phyloP scores from a whole-genome alignment of 2,797 vertebrate genomes.

The Lycodopsis pacificus region DNA sequence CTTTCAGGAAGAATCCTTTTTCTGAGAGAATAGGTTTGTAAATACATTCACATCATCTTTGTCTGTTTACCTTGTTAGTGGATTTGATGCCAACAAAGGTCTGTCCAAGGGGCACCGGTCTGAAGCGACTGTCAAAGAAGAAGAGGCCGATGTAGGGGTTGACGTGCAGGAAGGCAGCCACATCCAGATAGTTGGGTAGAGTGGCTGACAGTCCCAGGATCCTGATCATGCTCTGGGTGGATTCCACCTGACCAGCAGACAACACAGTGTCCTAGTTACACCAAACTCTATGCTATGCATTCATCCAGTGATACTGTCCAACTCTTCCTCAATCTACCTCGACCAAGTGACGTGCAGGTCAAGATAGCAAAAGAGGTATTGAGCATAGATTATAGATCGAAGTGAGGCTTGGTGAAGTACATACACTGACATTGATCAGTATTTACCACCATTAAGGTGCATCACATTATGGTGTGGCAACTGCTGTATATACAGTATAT shows the following conservation, averaged over 20 bases:
- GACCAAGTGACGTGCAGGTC: not conserved
- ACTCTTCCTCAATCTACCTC: not conserved
- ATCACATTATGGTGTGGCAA: not conserved
- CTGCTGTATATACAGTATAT: no score
- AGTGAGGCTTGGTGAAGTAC: not conserved
- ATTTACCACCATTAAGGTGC: not conserved
- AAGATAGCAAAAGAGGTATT: not conserved
- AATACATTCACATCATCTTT: not conserved
- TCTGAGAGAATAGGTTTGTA: not conserved
- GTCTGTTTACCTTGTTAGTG: slow-evolving; percentile 89
- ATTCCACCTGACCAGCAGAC: slow-evolving; percentile 89
- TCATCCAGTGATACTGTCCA: not conserved
- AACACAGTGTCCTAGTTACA: slow-evolving; percentile 10
- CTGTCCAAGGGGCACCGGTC: slow-evolving; percentile 96
- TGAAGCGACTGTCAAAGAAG: slow-evolving; percentile 96
- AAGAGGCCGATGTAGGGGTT: slow-evolving; percentile 98
- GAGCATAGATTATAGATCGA: not conserved
- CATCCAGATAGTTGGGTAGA: slow-evolving; percentile 96
- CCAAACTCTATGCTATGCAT: not conserved
- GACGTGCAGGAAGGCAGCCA: slow-evolving; percentile 94
- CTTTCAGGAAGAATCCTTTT: not conserved
- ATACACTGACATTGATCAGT: not conserved
- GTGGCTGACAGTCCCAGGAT: slow-evolving; percentile 98
- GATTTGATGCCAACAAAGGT: slow-evolving; percentile 96
- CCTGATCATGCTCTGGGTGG: slow-evolving; percentile 98